Evolutionary conservation across 2,797 vertebrate species (phyloP).

Genomic region (Arnoldichthys spilopterus): DNA sequence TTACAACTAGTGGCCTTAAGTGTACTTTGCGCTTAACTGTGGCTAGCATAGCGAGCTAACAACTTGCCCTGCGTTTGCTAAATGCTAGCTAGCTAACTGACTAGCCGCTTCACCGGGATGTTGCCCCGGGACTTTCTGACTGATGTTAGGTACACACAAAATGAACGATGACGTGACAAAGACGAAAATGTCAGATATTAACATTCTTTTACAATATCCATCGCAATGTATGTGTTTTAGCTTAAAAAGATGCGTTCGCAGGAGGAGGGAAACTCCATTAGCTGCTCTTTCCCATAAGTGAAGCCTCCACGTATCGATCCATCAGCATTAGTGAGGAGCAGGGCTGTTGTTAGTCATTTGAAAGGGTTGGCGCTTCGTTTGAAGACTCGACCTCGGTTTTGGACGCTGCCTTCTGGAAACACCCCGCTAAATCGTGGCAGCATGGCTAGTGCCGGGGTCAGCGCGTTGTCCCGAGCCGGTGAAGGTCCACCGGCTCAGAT

Average conservation of each 20-base stretch:
- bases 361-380: neutral
- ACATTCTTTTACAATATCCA: neutral
- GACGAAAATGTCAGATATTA: neutral
- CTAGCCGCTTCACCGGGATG: constrained; percentile 3
- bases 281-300: neutral
- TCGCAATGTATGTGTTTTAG: neutral
- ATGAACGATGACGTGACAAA: neutral
- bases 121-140: constrained; percentile 23
- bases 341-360: constrained; percentile 48
- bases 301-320: neutral
- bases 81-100: constrained; percentile 13
- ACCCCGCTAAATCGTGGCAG: constrained; percentile 10
- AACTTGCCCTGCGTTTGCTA: neutral
- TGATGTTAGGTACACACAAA: constrained; percentile 35
- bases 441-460: constrained; percentile 70
- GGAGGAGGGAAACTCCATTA: constrained; percentile 6
- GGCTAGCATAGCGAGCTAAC: neutral
- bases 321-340: constrained; percentile 16
- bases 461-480: constrained; percentile 62
- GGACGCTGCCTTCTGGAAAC: neutral
- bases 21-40: neutral
- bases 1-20: neutral
- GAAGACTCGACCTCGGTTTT: neutral
- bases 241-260: neutral
- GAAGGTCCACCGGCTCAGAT: constrained; percentile 49